phyloP scores from a whole-genome alignment of 2,797 vertebrate genomes.

The Phyllotis vaccarum region DNA sequence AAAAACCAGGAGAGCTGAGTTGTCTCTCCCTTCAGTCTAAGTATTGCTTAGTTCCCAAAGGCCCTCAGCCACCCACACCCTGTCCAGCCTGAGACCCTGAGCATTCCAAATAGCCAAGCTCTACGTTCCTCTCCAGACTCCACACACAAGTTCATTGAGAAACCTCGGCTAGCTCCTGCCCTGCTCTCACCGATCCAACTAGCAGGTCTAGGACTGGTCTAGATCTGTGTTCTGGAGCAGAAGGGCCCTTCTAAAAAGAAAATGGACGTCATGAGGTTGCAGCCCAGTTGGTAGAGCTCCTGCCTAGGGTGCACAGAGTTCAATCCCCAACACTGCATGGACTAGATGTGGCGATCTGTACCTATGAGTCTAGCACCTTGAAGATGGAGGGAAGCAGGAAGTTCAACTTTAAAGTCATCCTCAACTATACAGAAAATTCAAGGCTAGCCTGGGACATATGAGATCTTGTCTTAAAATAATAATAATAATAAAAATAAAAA shows the following conservation, averaged over 20 bases:
- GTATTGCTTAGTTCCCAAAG: neutral
- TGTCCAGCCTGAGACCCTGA: neutral
- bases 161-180: neutral
- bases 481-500: neutral
- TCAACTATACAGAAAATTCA: neutral
- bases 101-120: neutral
- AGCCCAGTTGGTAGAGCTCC: neutral
- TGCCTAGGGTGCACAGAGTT: neutral
- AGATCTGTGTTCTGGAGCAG: neutral
- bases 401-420: neutral
- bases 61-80: neutral
- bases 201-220: neutral
- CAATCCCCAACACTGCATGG: neutral
- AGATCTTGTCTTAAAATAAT: neutral
- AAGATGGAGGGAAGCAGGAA: neutral
- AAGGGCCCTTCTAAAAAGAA: neutral
- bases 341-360: neutral
- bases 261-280: accelerated
- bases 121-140: neutral
- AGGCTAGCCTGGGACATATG: neutral
- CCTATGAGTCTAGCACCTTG: neutral
- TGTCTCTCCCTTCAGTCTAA: accelerated
- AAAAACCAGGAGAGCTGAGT: neutral
- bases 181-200: neutral
- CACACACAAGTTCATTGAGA: neutral